Conservation (phyloP, 2,797 vertebrate species). For the Cottoperca gobio region DNA sequence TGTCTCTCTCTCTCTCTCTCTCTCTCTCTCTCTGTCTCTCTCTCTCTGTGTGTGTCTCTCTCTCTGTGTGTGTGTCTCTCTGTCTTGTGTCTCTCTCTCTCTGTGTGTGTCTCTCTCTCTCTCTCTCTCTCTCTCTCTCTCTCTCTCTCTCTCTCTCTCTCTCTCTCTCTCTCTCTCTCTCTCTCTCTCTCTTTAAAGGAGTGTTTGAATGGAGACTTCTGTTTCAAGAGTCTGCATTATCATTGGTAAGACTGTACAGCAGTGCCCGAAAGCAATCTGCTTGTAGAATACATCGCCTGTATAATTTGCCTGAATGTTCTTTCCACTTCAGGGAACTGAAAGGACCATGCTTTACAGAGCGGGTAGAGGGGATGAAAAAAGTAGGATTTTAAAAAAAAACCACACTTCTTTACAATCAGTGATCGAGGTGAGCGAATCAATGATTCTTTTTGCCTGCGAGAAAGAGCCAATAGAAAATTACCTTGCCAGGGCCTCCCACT, state of each 20-base stretch:
- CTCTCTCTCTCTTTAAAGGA: no score
- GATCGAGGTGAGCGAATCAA: slow-evolving; percentile 66
- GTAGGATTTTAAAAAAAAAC: slow-evolving; percentile 52
- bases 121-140: no score
- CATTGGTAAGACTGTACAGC: slow-evolving; percentile 43
- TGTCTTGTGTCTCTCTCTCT: no score
- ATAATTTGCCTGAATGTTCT: slow-evolving; percentile 77
- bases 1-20: no score
- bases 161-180: no score
- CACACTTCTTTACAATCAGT: slow-evolving; percentile 46
- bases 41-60: no score
- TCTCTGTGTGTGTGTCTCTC: no score
- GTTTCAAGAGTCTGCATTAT: slow-evolving; percentile 46
- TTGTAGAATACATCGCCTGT: slow-evolving; percentile 69
- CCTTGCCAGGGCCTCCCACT: slow-evolving; percentile 50
- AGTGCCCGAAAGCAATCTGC: slow-evolving; percentile 66
- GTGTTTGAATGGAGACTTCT: slow-evolving; percentile 43
- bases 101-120: no score
- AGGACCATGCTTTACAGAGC: slow-evolving; percentile 59
- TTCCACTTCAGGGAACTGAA: slow-evolving; percentile 64
- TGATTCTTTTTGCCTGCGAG: slow-evolving; percentile 52
- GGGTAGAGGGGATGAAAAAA: slow-evolving; percentile 40
- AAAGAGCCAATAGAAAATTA: slow-evolving; percentile 69
- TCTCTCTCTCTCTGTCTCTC: no score
- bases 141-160: no score